Conservation (phyloP, 2,888 invertebrate genomes). For the Orchesella flavescens region DNA sequence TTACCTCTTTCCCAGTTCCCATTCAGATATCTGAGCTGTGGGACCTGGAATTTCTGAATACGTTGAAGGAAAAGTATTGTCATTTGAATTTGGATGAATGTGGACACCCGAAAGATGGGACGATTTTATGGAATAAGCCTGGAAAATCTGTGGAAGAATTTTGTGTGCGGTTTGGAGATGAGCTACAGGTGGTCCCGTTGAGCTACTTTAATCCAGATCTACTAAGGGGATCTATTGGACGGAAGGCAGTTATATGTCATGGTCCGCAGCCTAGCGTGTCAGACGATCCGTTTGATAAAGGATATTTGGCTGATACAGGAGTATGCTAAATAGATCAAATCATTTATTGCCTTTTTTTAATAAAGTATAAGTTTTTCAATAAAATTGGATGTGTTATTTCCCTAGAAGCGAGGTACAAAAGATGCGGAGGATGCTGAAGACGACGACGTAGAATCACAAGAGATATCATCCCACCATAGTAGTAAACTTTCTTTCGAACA, state of each 20-base stretch:
- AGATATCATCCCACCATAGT: slow-evolving; percentile 52
- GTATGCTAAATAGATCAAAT: slow-evolving; percentile 74
- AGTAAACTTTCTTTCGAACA: slow-evolving; percentile 77
- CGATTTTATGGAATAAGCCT: slow-evolving; percentile 84
- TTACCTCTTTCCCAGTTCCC: slow-evolving; percentile 87
- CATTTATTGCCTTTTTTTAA: background rate
- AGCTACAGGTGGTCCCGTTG: slow-evolving; percentile 91
- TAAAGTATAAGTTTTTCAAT: background rate
- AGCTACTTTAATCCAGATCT: slow-evolving; percentile 92
- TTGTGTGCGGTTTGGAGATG: slow-evolving; percentile 90
- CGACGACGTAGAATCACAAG: slow-evolving; percentile 83
- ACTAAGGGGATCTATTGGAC: slow-evolving; percentile 85
- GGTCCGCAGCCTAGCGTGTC: slow-evolving; percentile 76
- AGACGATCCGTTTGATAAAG: slow-evolving; percentile 94
- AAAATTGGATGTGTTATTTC: slow-evolving; percentile 36
- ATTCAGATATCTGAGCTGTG: slow-evolving; percentile 73
- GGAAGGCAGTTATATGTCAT: slow-evolving; percentile 79
- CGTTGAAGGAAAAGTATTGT: slow-evolving; percentile 91
- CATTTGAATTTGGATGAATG: slow-evolving; percentile 84
- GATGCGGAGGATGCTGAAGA: slow-evolving; percentile 80
- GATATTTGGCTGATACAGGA: slow-evolving; percentile 91
- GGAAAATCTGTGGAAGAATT: slow-evolving; percentile 77
- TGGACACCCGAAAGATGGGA: slow-evolving; percentile 86
- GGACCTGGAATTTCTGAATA: slow-evolving; percentile 81
- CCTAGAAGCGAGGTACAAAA: slow-evolving; percentile 79